Base-by-base conservation (phyloP, 1,140 invertebrate species). In the Bicyclus anynana region DNA sequence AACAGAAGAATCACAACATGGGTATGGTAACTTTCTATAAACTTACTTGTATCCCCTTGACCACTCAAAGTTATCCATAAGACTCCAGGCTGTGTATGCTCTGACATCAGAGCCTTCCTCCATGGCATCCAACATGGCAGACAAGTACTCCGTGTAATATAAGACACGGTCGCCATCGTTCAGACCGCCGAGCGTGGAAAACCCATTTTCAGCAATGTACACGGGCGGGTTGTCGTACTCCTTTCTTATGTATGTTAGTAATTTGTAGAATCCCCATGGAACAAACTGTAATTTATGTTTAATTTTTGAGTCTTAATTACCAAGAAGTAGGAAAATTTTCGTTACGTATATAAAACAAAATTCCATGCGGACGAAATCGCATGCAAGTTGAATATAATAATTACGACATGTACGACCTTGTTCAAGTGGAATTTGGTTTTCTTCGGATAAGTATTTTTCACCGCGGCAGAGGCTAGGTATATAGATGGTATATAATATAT, bases 21-120 rank as follows among this genome's bases (percentile, higher is more conserved):
- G n/a, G n/a, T n/a, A n/a, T n/a, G n/a, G 23, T 7, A 23, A 7
- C 7, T 23, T 23, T 23, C 23, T 23, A 23, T 23, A 21, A 7
- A 23, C 23, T 23, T 53, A 71, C 68, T 17, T 51, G 26, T 71
- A 71, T 20, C 89, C 90, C 10, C 69, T 66, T 14, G 77, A 67
- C 92, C 92, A 93, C 77, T 93, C 92, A 66, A 93, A 92, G 64
- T 92, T 93, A 62, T 94, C 93, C 82, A 93, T 82, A 2, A 94
- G 66, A 40, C 90, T 91, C 93, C 93, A 94, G 2, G 87, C 87
- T 16, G 90, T 90, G 65, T 93, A 94, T 0, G 81, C 91, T 21
- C 47, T 60, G 2, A 90, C 47, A 40, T 40, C 38, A 7, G 38
- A 40, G 2, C 38, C 13, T 40, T 20, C 42, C 2, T 73, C 69